Percentiles rank a stretch among this genome's conserved stretches.
Conservation (phyloP, 2,888 invertebrate species). For the Operophtera brumata region DNA sequence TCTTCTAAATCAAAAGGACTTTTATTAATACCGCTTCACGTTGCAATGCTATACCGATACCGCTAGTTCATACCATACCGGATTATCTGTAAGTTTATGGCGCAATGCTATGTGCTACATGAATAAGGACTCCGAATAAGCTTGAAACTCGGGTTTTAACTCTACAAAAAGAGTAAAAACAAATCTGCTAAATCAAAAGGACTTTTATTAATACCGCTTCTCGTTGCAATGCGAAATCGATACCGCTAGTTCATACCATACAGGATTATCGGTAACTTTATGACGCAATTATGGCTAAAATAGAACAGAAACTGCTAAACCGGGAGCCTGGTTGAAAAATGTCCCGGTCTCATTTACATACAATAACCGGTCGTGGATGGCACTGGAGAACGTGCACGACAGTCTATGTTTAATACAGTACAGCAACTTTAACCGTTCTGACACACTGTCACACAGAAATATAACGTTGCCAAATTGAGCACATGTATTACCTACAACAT, state of each 20-base stretch:
- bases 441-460: not conserved
- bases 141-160: no score
- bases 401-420: conserved; percentile 2
- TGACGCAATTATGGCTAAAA: conserved; percentile 17
- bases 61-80: conserved; percentile 10
- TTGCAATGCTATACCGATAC: conserved; percentile 16
- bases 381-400: conserved; percentile 46
- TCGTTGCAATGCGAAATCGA: conserved; percentile 10
- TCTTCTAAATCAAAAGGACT: no score
- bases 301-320: conserved; percentile 28
- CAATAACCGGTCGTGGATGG: conserved; percentile 69
- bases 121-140: no score
- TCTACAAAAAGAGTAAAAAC: no score
- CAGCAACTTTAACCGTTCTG: not conserved
- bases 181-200: no score
- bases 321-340: conserved; percentile 53
- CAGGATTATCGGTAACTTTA: conserved; percentile 21
- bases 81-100: conserved; percentile 22
- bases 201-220: no score
- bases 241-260: conserved; percentile 13
- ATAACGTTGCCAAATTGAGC: not conserved
- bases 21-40: no score
- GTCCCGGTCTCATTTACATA: conserved; percentile 68
- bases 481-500: no score
- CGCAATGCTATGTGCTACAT: no score